Base-by-base conservation (phyloP, 2,797 vertebrate genomes). In the Microctenopoma lineatum region DNA sequence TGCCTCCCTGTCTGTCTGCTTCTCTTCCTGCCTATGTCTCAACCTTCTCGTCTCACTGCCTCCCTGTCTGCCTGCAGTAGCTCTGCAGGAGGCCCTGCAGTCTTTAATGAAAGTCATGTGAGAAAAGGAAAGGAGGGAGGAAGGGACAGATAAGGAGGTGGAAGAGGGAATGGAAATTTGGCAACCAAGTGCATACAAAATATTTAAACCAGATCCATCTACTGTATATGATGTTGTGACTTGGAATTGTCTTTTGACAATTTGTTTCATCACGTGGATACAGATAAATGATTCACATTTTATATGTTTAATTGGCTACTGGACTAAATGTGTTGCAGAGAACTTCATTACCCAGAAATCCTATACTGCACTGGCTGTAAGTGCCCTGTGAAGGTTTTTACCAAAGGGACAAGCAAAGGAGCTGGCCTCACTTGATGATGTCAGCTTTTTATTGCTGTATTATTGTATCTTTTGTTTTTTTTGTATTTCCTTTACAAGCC, bases 51-150 rank as follows among this genome's bases (percentile, higher is more conserved):
- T 32, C 29, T 32, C 29, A 32, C 29, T 32, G 29, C 29, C 55
- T 71, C 67, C 48, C 78, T 72, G 80, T 79, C 72, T 79, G 68
- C 47, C 75, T 73, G 77, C 70, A 47, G 5, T 53, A 1, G 21
- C 74, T 59, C 71, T 15, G 84, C 79, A 84, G 86, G 89, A 83
- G 85, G 59, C 75, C 79, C 68, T 55, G 66, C 69, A 75, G 77
- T 75, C 66, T 82, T 79, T 81, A 88, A 86, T 85, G 70, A 79
- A 84, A 86, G 85, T 86, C 79, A 84, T 75, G 84, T 80, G 85
- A 74, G 85, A 73, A 58, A 68, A 38, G 13, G 14, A 51, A 63
- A 62, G 58, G 59, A 45, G 58, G 39, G 54, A 63, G 46, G 64
- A 65, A 45, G 53, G 59, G 27, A 59, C 18, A 55, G 65, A 57